A percentile compares a stretch with the other conserved stretches of the same genome.
These are phyloP conservation scores for Astur gentilis DNA, from an alignment of 2,113 vertebrate genomes.

Conservation along the genomic window DNA sequence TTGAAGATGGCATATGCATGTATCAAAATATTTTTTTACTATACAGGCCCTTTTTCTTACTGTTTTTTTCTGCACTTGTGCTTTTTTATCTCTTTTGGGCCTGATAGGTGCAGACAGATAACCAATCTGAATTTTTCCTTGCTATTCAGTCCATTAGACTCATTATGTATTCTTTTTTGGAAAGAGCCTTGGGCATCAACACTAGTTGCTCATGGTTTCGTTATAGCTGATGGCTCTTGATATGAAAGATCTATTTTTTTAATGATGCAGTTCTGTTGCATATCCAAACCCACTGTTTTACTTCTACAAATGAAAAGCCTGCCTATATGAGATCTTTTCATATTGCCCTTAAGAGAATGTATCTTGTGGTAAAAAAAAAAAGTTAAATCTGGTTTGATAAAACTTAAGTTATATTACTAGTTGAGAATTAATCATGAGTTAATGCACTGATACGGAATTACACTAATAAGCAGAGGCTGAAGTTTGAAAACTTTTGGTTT, in stretches of 20 bases:
- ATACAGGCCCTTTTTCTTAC: not conserved
- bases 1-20: not conserved
- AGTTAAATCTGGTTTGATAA: not conserved
- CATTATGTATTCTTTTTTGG: not conserved
- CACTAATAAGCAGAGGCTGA: not conserved
- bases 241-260: constrained; percentile 4
- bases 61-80: not conserved
- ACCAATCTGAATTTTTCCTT: not conserved
- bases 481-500: not conserved
- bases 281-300: not conserved
- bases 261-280: not conserved
- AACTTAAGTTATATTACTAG: not conserved
- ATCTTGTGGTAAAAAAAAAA: not conserved
- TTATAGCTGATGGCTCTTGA: not conserved
- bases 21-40: not conserved
- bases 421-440: not conserved
- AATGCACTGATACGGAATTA: not conserved
- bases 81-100: not conserved
- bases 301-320: not conserved
- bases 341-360: not conserved
- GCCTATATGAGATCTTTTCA: not conserved
- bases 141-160: not conserved
- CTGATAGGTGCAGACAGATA: not conserved
- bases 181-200: constrained; percentile 38
- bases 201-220: not conserved